These are phyloP conservation scores for Arenaria interpres DNA, from an alignment of 2,113 vertebrate genomes.

Conservation along the genomic window DNA sequence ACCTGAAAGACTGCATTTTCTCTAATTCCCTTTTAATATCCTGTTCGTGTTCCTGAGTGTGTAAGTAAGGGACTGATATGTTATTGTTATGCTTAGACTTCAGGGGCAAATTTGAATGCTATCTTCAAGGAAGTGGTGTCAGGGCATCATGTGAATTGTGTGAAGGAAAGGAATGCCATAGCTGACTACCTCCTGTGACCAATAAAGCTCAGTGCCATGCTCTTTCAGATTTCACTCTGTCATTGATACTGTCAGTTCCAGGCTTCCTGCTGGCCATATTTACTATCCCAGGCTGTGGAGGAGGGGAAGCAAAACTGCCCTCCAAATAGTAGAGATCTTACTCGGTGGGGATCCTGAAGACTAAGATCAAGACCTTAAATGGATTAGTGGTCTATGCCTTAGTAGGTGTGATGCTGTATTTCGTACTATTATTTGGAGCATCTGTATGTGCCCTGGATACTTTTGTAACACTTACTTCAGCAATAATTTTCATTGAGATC, in stretches of 20 bases:
- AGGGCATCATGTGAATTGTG: background rate
- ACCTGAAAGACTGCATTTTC: constrained; percentile 28
- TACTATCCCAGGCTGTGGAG: background rate
- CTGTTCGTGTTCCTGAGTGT: constrained; percentile 12
- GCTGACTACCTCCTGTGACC: constrained; percentile 17
- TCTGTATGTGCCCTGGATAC: background rate
- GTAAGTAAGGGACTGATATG: constrained; percentile 15
- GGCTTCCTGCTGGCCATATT: constrained; percentile 2
- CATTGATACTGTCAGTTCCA: constrained; percentile 1
- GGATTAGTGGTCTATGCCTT: background rate
- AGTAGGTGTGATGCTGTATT: background rate
- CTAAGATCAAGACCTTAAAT: background rate
- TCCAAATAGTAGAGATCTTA: background rate
- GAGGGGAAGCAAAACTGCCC: background rate
- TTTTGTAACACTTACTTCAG: background rate
- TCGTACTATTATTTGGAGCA: background rate
- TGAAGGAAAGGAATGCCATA: background rate
- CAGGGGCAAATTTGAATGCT: background rate
- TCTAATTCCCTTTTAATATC: constrained; percentile 52
- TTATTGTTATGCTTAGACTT: constrained; percentile 28
- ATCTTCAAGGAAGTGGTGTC: constrained; percentile 16
- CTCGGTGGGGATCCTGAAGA: background rate
- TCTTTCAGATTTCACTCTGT: background rate
- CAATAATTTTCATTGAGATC: background rate
- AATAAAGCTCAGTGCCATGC: background rate